Evolutionary conservation across 2,888 invertebrate species (phyloP).

Genomic region (Dryomyza anilis): DNA sequence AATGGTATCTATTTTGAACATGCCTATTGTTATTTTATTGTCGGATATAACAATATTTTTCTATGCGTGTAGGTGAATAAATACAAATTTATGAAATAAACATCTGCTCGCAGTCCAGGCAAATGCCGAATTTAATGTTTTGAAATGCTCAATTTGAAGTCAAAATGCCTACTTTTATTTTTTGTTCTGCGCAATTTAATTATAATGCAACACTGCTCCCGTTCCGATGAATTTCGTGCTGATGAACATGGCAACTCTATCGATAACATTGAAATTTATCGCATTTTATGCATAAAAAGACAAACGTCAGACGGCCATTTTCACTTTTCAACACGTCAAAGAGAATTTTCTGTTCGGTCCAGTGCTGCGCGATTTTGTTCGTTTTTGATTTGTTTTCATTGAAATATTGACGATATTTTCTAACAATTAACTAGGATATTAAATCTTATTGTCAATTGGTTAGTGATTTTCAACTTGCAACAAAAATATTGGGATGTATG

Average conservation of each 20-base stretch:
- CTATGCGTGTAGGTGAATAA: too few species aligned
- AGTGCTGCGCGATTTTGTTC: conserved; percentile 15
- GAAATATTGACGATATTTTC: conserved; percentile 27
- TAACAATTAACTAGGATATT: conserved; percentile 12
- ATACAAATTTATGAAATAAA: too few species aligned
- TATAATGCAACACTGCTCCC: too few species aligned
- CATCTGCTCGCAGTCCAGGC: too few species aligned
- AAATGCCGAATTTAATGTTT: too few species aligned
- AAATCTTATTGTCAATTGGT: conserved; percentile 31
- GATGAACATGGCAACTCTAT: neutral
- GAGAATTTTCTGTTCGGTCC: conserved; percentile 33
- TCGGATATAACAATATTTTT: too few species aligned
- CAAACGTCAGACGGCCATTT: conserved; percentile 35
- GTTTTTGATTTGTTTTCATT: conserved; percentile 35
- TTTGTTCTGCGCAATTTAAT: too few species aligned
- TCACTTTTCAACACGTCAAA: conserved; percentile 37
- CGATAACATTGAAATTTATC: neutral
- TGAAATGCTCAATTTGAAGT: too few species aligned
- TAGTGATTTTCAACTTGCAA: conserved; percentile 20
- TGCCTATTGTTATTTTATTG: too few species aligned
- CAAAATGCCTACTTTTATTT: too few species aligned
- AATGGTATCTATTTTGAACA: too few species aligned
- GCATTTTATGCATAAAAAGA: neutral
- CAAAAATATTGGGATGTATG: neutral
- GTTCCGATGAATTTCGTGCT: too few species aligned